These are phyloP conservation scores for Fulmarus glacialis DNA, from an alignment of 2,113 vertebrate genomes.

Conservation along the genomic window DNA sequence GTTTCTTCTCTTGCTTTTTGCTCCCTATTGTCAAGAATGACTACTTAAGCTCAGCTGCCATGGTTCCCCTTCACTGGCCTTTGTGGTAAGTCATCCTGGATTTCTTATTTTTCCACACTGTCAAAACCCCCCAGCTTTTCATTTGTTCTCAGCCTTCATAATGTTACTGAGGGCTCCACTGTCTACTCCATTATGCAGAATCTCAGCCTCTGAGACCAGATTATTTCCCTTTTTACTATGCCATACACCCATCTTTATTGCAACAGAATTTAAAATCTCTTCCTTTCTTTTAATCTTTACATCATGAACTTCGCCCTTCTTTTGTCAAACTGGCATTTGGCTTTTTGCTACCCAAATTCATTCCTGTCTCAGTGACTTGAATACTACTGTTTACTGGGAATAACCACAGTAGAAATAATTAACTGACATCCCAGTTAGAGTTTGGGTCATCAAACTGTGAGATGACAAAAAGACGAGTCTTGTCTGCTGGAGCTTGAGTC, in stretches of 20 bases:
- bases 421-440: background rate
- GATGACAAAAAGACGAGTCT: background rate
- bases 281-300: background rate
- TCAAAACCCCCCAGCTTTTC: background rate
- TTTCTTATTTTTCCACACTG: background rate
- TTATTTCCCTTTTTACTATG: background rate
- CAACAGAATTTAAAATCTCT: background rate
- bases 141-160: background rate
- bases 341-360: background rate
- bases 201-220: background rate
- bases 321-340: background rate
- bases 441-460: background rate
- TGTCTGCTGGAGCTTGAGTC: background rate
- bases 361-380: background rate
- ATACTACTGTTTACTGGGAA: background rate
- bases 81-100: background rate
- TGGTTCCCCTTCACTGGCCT: background rate
- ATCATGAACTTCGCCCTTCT: background rate
- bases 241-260: background rate
- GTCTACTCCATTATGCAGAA: background rate
- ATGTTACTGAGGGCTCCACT: background rate
- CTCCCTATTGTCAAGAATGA: background rate
- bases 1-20: background rate
- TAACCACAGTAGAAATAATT: background rate
- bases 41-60: background rate